phyloP scores from a whole-genome alignment of 2,113 vertebrate genomes.

The Pipa parva region DNA sequence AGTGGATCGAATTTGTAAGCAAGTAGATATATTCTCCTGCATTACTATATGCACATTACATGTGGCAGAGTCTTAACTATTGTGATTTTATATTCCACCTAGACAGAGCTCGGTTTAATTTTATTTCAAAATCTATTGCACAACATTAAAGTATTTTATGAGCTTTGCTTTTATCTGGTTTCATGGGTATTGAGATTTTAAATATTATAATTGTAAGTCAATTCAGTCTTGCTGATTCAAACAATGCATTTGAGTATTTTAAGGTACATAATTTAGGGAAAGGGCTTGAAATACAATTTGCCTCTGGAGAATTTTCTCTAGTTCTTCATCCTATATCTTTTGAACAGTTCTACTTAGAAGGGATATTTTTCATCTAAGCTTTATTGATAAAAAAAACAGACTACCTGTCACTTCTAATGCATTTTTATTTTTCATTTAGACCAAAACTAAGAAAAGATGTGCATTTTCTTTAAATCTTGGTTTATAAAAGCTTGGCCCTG shows the following conservation, averaged over 20 bases:
- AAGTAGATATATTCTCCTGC: no score
- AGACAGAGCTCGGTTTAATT: slow-evolving; percentile 11
- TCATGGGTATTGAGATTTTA: slow-evolving; percentile 11
- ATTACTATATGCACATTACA: no score
- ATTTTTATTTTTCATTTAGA: slow-evolving; percentile 22
- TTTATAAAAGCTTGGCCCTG: slow-evolving; percentile 7
- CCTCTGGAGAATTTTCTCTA: slow-evolving; percentile 14
- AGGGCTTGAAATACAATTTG: slow-evolving; percentile 25
- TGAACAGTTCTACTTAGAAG: slow-evolving; percentile 20
- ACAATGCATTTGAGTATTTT: slow-evolving; percentile 30
- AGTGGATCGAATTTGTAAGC: no score
- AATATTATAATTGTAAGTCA: slow-evolving; percentile 17
- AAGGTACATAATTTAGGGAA: slow-evolving; percentile 28
- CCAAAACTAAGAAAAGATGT: background rate
- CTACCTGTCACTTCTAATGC: slow-evolving; percentile 1
- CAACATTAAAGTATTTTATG: slow-evolving; percentile 18
- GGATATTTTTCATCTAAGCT: slow-evolving; percentile 20
- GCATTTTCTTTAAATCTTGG: slow-evolving; percentile 11
- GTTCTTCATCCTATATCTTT: slow-evolving; percentile 22
- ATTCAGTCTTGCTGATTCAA: slow-evolving; percentile 19
- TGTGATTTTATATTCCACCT: slow-evolving; percentile 23
- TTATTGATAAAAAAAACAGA: slow-evolving; percentile 8
- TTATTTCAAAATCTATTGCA: slow-evolving; percentile 34
- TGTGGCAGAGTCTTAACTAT: slow-evolving; percentile 21
- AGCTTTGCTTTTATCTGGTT: background rate